Conservation (phyloP, 1,140 invertebrate genomes). For the Ctenoplectra terminalis region DNA sequence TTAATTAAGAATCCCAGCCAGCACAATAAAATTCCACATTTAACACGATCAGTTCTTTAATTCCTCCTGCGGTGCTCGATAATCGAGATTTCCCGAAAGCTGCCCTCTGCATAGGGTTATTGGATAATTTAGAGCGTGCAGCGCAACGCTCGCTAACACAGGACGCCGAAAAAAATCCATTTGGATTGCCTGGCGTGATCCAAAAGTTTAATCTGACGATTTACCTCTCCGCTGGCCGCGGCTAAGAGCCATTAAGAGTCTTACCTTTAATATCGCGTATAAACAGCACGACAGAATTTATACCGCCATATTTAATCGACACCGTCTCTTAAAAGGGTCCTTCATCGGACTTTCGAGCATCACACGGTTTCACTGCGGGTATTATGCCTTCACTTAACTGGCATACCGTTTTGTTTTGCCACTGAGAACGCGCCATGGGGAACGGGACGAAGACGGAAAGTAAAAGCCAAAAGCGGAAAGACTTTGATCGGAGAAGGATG, state of each 20-base stretch:
- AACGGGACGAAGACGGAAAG: slow-evolving; percentile 7
- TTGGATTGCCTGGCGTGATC: slow-evolving; percentile 19
- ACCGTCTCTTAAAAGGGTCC: slow-evolving; percentile 48
- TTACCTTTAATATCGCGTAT: slow-evolving; percentile 58
- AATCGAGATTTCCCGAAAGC: not conserved
- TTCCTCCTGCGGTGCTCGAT: too few species aligned
- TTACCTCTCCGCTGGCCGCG: slow-evolving; percentile 16
- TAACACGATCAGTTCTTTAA: too few species aligned
- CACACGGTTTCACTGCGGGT: slow-evolving; percentile 39
- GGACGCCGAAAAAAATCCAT: not conserved
- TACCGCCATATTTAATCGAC: slow-evolving; percentile 57
- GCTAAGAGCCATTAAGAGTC: slow-evolving; percentile 46
- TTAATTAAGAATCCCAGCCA: too few species aligned
- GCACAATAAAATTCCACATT: too few species aligned
- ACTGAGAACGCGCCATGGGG: slow-evolving; percentile 7
- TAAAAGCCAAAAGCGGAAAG: not conserved
- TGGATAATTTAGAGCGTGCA: too few species aligned
- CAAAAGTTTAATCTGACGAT: slow-evolving; percentile 56
- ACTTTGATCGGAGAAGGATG: not conserved
- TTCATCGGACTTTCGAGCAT: slow-evolving; percentile 28
- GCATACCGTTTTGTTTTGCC: slow-evolving; percentile 58
- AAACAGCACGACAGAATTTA: slow-evolving; percentile 57
- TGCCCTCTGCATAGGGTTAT: too few species aligned
- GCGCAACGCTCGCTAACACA: too few species aligned
- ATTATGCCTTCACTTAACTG: slow-evolving; percentile 58